Base-by-base conservation (phyloP, 53 echinoderm and acorn worm genomes). In the Henricia sp. region DNA sequence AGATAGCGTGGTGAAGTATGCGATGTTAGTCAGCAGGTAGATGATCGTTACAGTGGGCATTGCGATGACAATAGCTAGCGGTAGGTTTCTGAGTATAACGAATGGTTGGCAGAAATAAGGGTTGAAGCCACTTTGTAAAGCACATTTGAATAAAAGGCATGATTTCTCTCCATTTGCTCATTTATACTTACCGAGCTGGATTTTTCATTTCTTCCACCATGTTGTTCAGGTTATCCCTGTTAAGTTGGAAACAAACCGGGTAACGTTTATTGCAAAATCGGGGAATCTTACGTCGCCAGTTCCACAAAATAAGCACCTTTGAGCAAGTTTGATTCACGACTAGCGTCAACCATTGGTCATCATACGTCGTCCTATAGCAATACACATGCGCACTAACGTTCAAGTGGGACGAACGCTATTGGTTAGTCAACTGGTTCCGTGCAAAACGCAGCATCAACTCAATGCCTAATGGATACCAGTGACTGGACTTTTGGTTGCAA, bases 21-120 rank as follows among this genome's bases (percentile, higher is more conserved):
- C 59, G 27, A 80, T 64, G 62, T 80, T 80, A 12, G 63, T 63
- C 25, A 80, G 82, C 0, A 80, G 82, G 29, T 80, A 80, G 1
- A 59, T 43, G 28, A 23, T 32, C 19, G 82, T 80, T 43, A 62
- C 62, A 23, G 63, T 11, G 3, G 82, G 82, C 28, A 80, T 21
- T 3, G 62, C 63, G 25, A 80, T 80, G 41, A 24, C 21, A 23
- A 80, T 32, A 41, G 82, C 38, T 17, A 63, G 63, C 13, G 82
- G 82, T 20, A 80, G n/a, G 64, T 48, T 80, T 63, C 82, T 80
- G 51, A n/a, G n/a, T n/a, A n/a, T n/a, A n/a, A 48, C 9, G 16
- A 48, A 48, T 48, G 48, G 16, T 9, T 48, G 48, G 48, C 9
- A 48, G 16, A 48, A 48, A 48, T 48, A 48, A 48, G 9, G 9